phyloP scores from a whole-genome alignment of 1,140 invertebrate genomes.

The Drosophila virilis region DNA sequence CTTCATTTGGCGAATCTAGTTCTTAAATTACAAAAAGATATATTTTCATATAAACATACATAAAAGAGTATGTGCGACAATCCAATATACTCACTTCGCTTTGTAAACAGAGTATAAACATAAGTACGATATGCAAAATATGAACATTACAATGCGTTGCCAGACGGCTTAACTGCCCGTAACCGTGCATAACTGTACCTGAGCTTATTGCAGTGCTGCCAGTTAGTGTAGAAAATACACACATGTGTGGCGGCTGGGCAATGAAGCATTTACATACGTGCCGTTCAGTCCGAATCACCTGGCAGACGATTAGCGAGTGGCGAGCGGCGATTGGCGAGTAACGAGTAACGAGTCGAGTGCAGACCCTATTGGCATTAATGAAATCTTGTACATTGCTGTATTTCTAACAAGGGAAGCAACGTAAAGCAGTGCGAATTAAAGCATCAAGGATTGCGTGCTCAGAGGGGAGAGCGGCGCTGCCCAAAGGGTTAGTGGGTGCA shows the following conservation, averaged over 20 bases:
- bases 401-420: conserved; percentile 59
- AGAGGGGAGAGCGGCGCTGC: no score
- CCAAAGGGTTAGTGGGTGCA: not conserved
- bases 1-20: no score
- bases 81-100: not conserved
- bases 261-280: conserved; percentile 19
- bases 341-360: not conserved
- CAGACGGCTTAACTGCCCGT: conserved; percentile 17
- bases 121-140: conserved; percentile 31
- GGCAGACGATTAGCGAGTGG: not conserved
- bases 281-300: conserved; percentile 3
- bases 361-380: conserved; percentile 15
- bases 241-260: not conserved
- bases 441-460: not conserved
- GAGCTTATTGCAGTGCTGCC: conserved; percentile 5
- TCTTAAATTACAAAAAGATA: no score
- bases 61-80: no score
- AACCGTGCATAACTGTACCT: conserved; percentile 9
- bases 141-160: conserved; percentile 14
- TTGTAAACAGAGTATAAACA: not conserved
- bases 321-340: not conserved
- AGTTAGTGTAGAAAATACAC: not conserved
- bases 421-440: conserved; percentile 64
- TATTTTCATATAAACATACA: no score
- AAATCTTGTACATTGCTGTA: conserved; percentile 13